A percentile compares a stretch with the other conserved stretches of the same genome.
phyloP scores from a whole-genome alignment of 2,888 invertebrate species.

The Anagyrus pseudococci region DNA sequence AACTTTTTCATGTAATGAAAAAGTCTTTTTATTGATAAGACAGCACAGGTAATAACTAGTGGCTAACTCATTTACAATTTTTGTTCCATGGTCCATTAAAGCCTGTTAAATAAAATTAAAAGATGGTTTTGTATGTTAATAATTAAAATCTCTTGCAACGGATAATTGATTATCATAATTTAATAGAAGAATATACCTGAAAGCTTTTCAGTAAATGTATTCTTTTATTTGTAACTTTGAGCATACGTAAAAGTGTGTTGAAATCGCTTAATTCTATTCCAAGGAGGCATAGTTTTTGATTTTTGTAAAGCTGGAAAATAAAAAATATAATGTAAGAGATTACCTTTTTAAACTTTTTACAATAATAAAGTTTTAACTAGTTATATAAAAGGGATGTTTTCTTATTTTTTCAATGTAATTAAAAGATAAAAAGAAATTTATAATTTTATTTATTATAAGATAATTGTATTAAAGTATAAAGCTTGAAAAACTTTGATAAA shows the following conservation, averaged over 20 bases:
- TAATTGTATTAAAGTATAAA: too few relatives aligned
- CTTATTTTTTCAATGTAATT: too few relatives aligned
- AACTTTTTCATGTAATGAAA: conserved; percentile 45
- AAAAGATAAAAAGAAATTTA: too few relatives aligned
- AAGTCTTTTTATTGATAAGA: conserved; percentile 43
- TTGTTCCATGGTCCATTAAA: conserved; percentile 71
- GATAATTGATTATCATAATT: not conserved
- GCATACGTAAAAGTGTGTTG: conserved; percentile 72
- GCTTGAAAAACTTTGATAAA: too few relatives aligned
- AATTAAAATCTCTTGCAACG: not conserved
- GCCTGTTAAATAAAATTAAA: conserved; percentile 55
- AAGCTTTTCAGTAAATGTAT: conserved; percentile 75
- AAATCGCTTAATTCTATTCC: conserved; percentile 74
- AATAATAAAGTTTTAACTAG: too few relatives aligned
- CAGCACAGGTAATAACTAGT: conserved; percentile 53
- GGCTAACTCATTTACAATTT: conserved; percentile 64
- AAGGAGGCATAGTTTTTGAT: conserved; percentile 73
- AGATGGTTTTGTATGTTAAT: conserved; percentile 9
- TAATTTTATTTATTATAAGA: too few relatives aligned
- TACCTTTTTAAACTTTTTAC: too few relatives aligned
- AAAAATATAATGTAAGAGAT: conserved; percentile 16
- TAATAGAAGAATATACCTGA: conserved; percentile 66
- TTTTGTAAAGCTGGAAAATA: conserved; percentile 72
- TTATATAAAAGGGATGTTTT: too few relatives aligned
- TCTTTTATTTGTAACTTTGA: conserved; percentile 74